Evolutionary conservation across 2,113 vertebrate genomes (phyloP).

Genomic region (Tragelaphus scriptus): DNA sequence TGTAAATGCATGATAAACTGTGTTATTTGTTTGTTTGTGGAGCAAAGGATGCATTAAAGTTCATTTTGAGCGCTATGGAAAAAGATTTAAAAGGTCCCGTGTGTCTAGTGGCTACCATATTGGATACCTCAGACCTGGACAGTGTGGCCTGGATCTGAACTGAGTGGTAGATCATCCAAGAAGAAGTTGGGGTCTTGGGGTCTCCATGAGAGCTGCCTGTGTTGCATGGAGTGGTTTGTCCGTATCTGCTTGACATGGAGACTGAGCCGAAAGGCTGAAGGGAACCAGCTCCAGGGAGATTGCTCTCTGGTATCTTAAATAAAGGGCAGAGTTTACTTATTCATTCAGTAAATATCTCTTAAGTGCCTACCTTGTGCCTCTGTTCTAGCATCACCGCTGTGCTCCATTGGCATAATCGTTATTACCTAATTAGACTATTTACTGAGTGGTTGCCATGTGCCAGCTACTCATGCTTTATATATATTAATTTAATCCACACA

Average conservation of each 20-base stretch:
- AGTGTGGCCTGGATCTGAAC: not conserved
- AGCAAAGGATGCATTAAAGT: not conserved
- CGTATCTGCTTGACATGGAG: too few species aligned
- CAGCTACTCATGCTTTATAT: fast-evolving
- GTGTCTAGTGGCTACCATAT: too few species aligned
- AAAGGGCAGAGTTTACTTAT: not conserved
- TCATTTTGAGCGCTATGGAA: not conserved
- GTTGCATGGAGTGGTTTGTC: not conserved
- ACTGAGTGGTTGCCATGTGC: not conserved
- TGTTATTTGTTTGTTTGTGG: not conserved
- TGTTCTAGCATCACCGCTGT: fast-evolving
- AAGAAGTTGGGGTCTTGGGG: not conserved
- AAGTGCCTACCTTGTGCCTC: too few species aligned
- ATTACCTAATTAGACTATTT: not conserved
- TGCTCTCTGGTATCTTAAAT: not conserved
- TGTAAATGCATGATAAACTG: not conserved
- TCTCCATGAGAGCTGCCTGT: not conserved
- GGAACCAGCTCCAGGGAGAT: not conserved
- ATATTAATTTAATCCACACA: not conserved
- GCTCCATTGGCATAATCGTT: not conserved
- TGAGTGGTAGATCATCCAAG: not conserved
- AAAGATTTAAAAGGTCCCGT: not conserved
- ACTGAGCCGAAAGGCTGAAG: not conserved
- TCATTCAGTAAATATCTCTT: too few species aligned
- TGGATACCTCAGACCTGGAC: not conserved